Evolutionary conservation across 35 echinoderm and acorn worm species (phyloP).

Genomic region (Apostichopus parvimensis): DNA sequence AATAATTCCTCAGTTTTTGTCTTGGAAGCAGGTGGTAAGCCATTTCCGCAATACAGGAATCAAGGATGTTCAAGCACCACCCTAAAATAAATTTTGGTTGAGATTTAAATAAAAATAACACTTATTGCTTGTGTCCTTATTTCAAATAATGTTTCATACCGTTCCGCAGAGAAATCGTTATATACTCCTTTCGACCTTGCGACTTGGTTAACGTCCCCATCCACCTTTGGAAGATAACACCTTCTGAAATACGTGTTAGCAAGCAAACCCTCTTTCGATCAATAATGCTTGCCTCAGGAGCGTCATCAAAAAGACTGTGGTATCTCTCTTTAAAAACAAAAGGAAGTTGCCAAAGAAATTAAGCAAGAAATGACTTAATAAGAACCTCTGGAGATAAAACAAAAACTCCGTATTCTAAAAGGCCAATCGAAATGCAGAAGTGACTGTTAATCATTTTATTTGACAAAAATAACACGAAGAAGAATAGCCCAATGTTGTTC

Average conservation of each 20-base stretch:
- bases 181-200: neutral
- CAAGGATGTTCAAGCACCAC: neutral
- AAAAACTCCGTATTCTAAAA: too few species aligned
- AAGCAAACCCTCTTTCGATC: neutral
- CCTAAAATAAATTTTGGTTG: neutral
- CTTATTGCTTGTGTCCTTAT: neutral
- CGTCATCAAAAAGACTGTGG: neutral
- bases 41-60: too few species aligned
- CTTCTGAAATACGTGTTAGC: neutral
- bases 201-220: neutral
- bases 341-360: neutral
- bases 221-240: neutral
- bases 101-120: neutral
- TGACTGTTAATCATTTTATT: too few species aligned
- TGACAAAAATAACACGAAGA: too few species aligned
- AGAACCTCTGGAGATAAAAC: too few species aligned
- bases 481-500: neutral
- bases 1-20: too few species aligned
- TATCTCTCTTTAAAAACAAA: neutral
- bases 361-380: neutral
- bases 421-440: too few species aligned
- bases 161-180: neutral
- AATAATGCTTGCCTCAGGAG: neutral
- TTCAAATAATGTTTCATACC: neutral
- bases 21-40: too few species aligned